Conservation (phyloP, 2,888 invertebrate species). For the Tromatobia lineatoria region DNA sequence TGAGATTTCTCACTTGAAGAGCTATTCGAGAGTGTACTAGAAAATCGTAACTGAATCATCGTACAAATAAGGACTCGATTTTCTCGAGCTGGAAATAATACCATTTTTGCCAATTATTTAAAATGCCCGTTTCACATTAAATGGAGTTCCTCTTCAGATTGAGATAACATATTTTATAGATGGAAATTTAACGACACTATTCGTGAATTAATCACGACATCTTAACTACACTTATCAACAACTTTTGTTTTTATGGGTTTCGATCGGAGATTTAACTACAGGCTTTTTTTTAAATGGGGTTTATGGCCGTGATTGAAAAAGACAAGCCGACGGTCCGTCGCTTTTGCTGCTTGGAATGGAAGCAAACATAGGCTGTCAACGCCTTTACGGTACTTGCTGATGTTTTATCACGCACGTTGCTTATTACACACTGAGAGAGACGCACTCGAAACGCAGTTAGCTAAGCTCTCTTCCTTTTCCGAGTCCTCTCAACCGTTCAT, state of each 20-base stretch:
- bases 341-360: conserved; percentile 13
- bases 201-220: background rate
- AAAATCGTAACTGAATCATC: conserved; percentile 53
- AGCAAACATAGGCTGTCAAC: conserved; percentile 30
- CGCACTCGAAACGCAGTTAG: background rate
- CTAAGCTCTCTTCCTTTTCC: background rate
- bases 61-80: conserved; percentile 51
- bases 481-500: conserved; percentile 9
- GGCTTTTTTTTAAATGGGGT: background rate
- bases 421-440: conserved; percentile 17
- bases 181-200: background rate
- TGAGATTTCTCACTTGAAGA: conserved; percentile 49
- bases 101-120: background rate
- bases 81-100: background rate
- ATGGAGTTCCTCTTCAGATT: no score
- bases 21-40: conserved; percentile 16
- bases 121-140: background rate
- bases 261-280: background rate
- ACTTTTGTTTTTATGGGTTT: no score
- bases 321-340: background rate
- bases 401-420: conserved; percentile 31
- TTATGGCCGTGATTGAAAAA: background rate
- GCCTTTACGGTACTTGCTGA: conserved; percentile 25
- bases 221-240: no score
- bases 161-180: no score